Evolutionary conservation across 2,888 invertebrate genomes (phyloP).

Genomic region (Oscheius myriophilus): DNA sequence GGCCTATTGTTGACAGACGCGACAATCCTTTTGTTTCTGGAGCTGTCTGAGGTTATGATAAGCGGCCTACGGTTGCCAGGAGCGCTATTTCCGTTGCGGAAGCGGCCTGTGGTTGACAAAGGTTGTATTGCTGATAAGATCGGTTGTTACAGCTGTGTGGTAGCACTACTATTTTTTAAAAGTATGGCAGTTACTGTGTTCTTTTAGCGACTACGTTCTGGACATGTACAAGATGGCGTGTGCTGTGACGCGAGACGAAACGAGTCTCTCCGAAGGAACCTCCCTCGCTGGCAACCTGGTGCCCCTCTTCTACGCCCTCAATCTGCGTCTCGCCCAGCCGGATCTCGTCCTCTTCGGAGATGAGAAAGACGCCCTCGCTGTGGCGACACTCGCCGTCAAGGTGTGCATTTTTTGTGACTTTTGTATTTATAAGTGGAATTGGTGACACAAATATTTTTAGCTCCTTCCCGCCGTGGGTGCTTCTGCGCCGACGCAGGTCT

Average conservation of each 20-base stretch:
- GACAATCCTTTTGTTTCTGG: too few species aligned
- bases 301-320: slow-evolving; percentile 52
- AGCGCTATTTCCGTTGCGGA: too few species aligned
- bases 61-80: too few species aligned
- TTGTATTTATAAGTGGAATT: too few species aligned
- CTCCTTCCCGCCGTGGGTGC: slow-evolving; percentile 45
- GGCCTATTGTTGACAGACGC: too few species aligned
- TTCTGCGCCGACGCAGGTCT: slow-evolving; percentile 41
- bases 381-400: slow-evolving; percentile 41
- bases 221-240: slow-evolving; percentile 68
- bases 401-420: slow-evolving; percentile 18
- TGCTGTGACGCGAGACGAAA: slow-evolving; percentile 63
- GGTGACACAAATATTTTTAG: slow-evolving; percentile 28
- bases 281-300: slow-evolving; percentile 51
- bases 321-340: slow-evolving; percentile 36
- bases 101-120: too few species aligned
- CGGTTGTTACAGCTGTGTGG: too few species aligned
- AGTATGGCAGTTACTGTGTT: background rate
- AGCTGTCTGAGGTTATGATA: too few species aligned
- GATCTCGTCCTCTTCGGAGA: slow-evolving; percentile 48
- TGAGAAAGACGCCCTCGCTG: slow-evolving; percentile 24
- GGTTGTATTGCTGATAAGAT: too few species aligned
- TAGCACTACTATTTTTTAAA: background rate
- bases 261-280: slow-evolving; percentile 54
- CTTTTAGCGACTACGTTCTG: slow-evolving; percentile 65